phyloP scores from a whole-genome alignment of 2,888 invertebrate species.

The Eugnorisma glareosa region DNA sequence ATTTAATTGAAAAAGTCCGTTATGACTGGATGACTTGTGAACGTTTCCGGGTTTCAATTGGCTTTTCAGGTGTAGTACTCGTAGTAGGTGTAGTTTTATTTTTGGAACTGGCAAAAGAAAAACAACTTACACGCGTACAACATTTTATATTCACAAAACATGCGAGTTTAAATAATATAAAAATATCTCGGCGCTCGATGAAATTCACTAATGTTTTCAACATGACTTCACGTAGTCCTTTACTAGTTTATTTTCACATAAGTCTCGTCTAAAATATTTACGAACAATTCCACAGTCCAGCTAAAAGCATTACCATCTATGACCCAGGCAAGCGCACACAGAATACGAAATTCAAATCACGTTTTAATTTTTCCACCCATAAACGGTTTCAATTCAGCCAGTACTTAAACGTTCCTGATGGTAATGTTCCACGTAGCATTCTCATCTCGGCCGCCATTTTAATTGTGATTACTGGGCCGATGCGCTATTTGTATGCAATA shows the following conservation, averaged over 20 bases:
- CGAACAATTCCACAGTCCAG: conserved; percentile 22
- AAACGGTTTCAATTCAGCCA: conserved; percentile 76
- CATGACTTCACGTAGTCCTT: not conserved
- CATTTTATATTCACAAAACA: not conserved
- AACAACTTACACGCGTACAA: not conserved
- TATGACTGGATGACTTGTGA: conserved; percentile 47
- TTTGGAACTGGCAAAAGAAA: not conserved
- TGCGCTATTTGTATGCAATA: conserved; percentile 75
- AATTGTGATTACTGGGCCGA: conserved; percentile 73
- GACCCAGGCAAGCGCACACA: conserved; percentile 60
- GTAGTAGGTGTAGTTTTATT: conserved; percentile 20
- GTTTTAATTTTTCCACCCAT: conserved; percentile 74
- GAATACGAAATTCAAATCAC: conserved; percentile 72
- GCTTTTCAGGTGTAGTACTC: conserved; percentile 9
- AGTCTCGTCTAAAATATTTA: conserved; percentile 27
- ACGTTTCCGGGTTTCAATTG: conserved; percentile 17
- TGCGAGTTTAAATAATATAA: not conserved
- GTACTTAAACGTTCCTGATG: conserved; percentile 70
- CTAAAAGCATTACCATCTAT: conserved; percentile 67
- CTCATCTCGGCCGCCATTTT: conserved; percentile 72
- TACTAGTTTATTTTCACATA: conserved; percentile 4
- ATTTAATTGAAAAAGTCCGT: conserved; percentile 58
- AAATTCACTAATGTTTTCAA: not conserved
- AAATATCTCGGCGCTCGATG: conserved; percentile 2
- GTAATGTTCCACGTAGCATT: conserved; percentile 71